Evolutionary conservation across 2,113 vertebrate species (phyloP), one percentile per base, ranked within the genome.

Genomic region (Phyllopteryx taeniolatus): DNA sequence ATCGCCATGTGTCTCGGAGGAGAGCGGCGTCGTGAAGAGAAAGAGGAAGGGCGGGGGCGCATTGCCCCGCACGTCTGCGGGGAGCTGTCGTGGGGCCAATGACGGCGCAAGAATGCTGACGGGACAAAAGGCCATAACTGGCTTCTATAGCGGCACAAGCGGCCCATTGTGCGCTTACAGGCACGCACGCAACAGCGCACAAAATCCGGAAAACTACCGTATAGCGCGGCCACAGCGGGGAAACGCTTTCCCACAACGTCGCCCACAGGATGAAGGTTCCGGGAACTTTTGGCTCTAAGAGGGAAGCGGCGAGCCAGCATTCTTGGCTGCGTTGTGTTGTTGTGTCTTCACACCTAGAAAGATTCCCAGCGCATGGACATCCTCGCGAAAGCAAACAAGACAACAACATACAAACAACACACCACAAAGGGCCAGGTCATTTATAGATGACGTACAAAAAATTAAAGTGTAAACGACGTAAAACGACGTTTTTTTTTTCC

Each of bases 81-180:
- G 87, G 42, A 89, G 87, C 82, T 83, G 86, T 87, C 85, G 84
- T 86, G 71, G 60, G 92, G 91, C 84, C 81, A 84, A 75, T 10
- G 0, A 85, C 91, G 86, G 87, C 71, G 39, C 84, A 92, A 88
- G 89, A 92, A 91, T 89, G 88, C 87, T 82, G 80, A 76, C 72
- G 78, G 85, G 89, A 90, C 89, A 94, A 94, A 61, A 94, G 83
- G 83, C 80, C 86, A 44, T 87, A 91, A 89, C 88, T 88, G 91
- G 88, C 88, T 92, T 92, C 89, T 88, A 91, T 85, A 83, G 82
- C 70, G 83, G 63, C 67, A 89, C 83, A 92, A 92, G 85, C 44
- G 67, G 74, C 73, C 77, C 88, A 88, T 93, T 95, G 91, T 92
- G 49, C 53, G 20, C 78, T 71, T 54, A 49, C 83, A 72, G 71